Percentiles rank a stretch among this genome's conserved stretches.
phyloP scores from a whole-genome alignment of 2,113 vertebrate genomes.

The Emydura subglobosa region DNA sequence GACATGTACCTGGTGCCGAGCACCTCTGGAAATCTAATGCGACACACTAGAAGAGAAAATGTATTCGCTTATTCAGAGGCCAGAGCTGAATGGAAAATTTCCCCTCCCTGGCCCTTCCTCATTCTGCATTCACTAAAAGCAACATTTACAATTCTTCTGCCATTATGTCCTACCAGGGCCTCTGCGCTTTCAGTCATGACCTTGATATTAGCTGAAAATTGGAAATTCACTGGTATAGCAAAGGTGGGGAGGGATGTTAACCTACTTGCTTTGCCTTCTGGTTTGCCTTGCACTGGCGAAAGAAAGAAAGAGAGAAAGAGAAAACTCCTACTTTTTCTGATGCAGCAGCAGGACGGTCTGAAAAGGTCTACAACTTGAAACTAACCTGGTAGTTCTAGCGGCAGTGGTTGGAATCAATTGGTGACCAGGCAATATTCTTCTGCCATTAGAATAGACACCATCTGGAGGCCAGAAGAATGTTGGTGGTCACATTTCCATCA shows the following conservation, averaged over 20 bases:
- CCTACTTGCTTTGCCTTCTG: not conserved
- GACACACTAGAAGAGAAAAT: constrained; percentile 95
- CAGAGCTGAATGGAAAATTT: constrained; percentile 88
- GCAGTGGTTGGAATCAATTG: not conserved
- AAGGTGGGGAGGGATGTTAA: constrained; percentile 69
- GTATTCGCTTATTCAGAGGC: constrained; percentile 83
- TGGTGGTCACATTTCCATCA: not conserved
- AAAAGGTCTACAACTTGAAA: not conserved
- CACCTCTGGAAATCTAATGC: constrained; percentile 99
- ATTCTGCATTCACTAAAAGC: constrained; percentile 92
- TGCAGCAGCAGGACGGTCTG: not conserved
- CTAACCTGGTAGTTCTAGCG: not conserved
- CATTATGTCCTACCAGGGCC: constrained; percentile 99
- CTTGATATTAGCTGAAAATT: constrained; percentile 97
- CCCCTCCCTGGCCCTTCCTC: constrained; percentile 83
- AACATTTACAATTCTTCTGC: constrained; percentile 97
- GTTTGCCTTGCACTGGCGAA: constrained; percentile 12
- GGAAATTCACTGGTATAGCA: constrained; percentile 90
- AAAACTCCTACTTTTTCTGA: not conserved
- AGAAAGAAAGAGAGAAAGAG: constrained; percentile 38
- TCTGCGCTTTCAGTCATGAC: constrained; percentile 91
- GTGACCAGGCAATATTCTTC: not conserved
- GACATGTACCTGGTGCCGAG: constrained; percentile 97
- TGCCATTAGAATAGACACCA: not conserved
- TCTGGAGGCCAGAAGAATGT: not conserved